phyloP scores from a whole-genome alignment of 2,888 invertebrate species.

The Pollenia griseotomentosa region DNA sequence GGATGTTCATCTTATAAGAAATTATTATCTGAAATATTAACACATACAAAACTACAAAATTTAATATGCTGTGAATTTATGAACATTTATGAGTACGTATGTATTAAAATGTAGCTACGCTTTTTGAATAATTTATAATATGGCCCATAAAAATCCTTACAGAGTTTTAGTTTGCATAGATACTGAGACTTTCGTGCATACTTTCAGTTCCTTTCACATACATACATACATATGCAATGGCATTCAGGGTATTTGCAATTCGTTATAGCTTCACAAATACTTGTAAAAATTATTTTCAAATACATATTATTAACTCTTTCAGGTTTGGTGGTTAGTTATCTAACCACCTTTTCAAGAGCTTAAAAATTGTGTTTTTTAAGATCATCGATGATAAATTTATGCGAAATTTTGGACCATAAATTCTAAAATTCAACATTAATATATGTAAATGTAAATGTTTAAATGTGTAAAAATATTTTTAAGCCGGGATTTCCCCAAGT shows the following conservation, averaged over 20 bases:
- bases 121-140: constrained; percentile 29
- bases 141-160: background rate
- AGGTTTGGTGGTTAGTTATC: too few species aligned
- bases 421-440: too few species aligned
- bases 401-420: too few species aligned
- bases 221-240: background rate
- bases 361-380: too few species aligned
- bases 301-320: too few species aligned
- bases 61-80: background rate
- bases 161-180: background rate
- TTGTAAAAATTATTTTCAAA: constrained; percentile 19
- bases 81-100: background rate
- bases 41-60: background rate
- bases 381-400: too few species aligned
- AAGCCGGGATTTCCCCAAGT: too few species aligned
- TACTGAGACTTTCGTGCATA: background rate
- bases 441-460: too few species aligned
- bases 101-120: background rate
- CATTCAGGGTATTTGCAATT: constrained; percentile 49
- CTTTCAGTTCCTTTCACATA: background rate
- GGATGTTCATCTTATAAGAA: constrained; percentile 8
- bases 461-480: too few species aligned
- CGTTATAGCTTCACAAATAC: constrained; percentile 41
- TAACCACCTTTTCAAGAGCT: too few species aligned
- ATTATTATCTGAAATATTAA: constrained; percentile 27